Evolutionary conservation across 2,797 vertebrate genomes (phyloP), one percentile per base, ranked within the genome.

Genomic region (Tenualosa thibaudeaui): DNA sequence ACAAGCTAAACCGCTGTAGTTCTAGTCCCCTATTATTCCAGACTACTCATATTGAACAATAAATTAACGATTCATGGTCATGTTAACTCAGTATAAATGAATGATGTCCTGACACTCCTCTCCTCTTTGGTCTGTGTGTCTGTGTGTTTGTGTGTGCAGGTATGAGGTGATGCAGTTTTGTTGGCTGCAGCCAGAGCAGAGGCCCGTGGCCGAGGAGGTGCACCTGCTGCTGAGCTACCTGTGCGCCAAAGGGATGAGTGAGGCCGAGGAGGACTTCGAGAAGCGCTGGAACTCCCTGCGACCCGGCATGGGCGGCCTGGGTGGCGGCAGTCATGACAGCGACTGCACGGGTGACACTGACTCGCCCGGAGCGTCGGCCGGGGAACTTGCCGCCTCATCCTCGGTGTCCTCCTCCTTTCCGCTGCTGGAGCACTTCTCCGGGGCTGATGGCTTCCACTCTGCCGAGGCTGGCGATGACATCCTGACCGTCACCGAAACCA

Each of bases 81-180:
- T 12, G 50, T 51, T 51, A 51, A 51, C 50, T 51, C 50, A 0
- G 10, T 9, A 51, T 51, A 12, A 51, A 19, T 24, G n/a, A 43
- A 40, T 75, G 13, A 37, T 22, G 17, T 43, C 37, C 37, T 75
- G 37, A 54, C 31, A 43, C 68, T 75, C 15, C 17, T 43, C 68
- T 75, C 10, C 9, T 19, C 68, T 87, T 49, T 37, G 54, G 54
- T 4, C 15, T 24, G 58, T 60, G 58, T 75, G 50, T 43, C 0
- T 31, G 31, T 31, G 31, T 31, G 0, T 31, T 0, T 85, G 71
- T 84, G 19, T 81, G 10, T 86, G n/a, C 93, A 99, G 98, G 98
- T 99, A 97, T 81, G 98, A 99, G 91, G 98, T 99, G 87, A 98
- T 99, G 98, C 98, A 99, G 94, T 98, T 99, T 93, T 99, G 98